Conservation (phyloP, 1,140 invertebrate species). For the Cecropterus lyciades region DNA sequence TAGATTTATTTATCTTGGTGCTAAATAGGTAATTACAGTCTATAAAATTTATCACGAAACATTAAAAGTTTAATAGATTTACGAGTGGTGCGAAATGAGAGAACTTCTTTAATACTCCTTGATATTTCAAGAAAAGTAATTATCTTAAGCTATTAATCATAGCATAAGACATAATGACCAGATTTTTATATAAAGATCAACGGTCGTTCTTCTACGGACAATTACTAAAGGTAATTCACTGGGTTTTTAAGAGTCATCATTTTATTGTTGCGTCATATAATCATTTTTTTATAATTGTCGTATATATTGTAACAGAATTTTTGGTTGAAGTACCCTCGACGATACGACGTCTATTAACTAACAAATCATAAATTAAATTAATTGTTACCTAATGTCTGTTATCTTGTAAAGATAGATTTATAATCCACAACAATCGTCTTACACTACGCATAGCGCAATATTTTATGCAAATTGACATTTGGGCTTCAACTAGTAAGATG, state of each 20-base stretch:
- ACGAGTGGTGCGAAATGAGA: slow-evolving; percentile 33
- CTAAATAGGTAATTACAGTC: slow-evolving; percentile 13
- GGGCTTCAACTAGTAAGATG: too few relatives aligned
- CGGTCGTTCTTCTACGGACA: background rate
- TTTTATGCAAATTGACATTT: too few relatives aligned
- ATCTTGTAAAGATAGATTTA: too few relatives aligned
- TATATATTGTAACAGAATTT: too few relatives aligned
- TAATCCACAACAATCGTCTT: too few relatives aligned
- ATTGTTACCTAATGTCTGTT: too few relatives aligned
- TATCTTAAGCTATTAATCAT: slow-evolving; percentile 24
- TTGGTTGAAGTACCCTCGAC: too few relatives aligned
- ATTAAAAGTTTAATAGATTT: slow-evolving; percentile 37
- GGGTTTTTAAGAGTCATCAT: slow-evolving; percentile 6
- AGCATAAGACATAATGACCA: slow-evolving; percentile 8
- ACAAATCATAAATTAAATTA: too few relatives aligned
- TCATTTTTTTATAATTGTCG: too few relatives aligned
- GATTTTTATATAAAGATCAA: slow-evolving; percentile 22
- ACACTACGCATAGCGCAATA: too few relatives aligned
- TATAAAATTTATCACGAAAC: slow-evolving; percentile 33
- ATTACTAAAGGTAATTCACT: slow-evolving; percentile 18
- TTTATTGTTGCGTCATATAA: background rate
- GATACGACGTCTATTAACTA: too few relatives aligned
- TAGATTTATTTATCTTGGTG: too few relatives aligned
- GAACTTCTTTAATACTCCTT: slow-evolving; percentile 31
- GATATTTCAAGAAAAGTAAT: slow-evolving; percentile 34